Conservation (phyloP, 2,797 vertebrate species). For the Chrysocyon brachyurus region DNA sequence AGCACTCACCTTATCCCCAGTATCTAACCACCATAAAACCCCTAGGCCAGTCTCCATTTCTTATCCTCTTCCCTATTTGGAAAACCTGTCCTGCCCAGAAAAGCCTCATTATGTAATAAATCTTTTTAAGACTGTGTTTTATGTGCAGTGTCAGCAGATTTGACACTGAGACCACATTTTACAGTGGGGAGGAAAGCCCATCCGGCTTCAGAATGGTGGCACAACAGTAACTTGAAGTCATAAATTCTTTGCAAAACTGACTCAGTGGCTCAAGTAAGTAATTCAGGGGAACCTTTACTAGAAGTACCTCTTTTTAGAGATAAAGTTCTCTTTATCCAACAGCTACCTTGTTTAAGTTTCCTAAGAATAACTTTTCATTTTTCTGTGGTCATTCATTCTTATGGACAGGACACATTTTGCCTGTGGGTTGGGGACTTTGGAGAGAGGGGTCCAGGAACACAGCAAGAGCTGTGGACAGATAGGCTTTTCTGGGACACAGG, state of each 20-base stretch:
- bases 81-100: neutral
- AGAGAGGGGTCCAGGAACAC: neutral
- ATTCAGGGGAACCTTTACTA: neutral
- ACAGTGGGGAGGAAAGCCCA: neutral
- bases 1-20: neutral
- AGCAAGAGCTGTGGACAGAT: neutral
- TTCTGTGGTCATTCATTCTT: neutral
- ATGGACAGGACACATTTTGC: neutral
- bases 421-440: neutral
- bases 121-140: neutral
- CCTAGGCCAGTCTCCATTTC: neutral
- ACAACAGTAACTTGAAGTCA: neutral
- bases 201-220: neutral
- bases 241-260: neutral
- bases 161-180: neutral
- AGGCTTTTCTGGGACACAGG: neutral
- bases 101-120: neutral
- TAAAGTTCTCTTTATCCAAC: neutral
- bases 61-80: neutral
- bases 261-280: neutral
- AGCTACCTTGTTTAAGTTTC: neutral
- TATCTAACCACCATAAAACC: neutral
- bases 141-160: neutral
- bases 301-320: neutral
- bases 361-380: neutral